A percentile compares a stretch with the other conserved stretches of the same genome.
Conservation (phyloP, 1,140 invertebrate genomes). For the Polyergus mexicanus region DNA sequence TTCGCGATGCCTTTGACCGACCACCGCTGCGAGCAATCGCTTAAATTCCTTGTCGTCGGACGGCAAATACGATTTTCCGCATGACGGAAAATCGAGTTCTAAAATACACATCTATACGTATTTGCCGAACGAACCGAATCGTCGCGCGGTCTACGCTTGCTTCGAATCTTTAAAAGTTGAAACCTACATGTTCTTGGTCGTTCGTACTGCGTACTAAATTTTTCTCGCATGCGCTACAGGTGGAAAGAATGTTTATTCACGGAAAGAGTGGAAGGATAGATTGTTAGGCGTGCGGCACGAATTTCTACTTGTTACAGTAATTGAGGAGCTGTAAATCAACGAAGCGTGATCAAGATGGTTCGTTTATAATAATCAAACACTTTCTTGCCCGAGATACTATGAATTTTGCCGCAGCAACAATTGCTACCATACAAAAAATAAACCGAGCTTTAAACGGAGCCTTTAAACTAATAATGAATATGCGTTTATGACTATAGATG, state of each 20-base stretch:
- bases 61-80: constrained; percentile 54
- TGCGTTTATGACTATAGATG: no score
- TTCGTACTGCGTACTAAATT: constrained; percentile 21
- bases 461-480: not conserved
- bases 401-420: constrained; percentile 30
- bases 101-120: no score
- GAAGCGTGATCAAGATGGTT: constrained; percentile 54
- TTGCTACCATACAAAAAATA: not conserved
- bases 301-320: constrained; percentile 54
- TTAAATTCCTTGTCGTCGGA: constrained; percentile 27
- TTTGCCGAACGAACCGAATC: not conserved
- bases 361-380: constrained; percentile 42
- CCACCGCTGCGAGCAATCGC: constrained; percentile 46
- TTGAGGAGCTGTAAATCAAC: constrained; percentile 54
- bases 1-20: constrained; percentile 75
- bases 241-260: constrained; percentile 30
- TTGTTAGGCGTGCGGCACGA: constrained; percentile 24
- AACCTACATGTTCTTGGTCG: not conserved
- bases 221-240: not conserved
- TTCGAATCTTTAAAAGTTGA: not conserved
- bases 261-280: constrained; percentile 33
- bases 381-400: constrained; percentile 54
- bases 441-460: not conserved
- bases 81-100: not conserved
- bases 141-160: not conserved